Evolutionary conservation across 2,113 vertebrate species (phyloP).

Genomic region (Motacilla alba): DNA sequence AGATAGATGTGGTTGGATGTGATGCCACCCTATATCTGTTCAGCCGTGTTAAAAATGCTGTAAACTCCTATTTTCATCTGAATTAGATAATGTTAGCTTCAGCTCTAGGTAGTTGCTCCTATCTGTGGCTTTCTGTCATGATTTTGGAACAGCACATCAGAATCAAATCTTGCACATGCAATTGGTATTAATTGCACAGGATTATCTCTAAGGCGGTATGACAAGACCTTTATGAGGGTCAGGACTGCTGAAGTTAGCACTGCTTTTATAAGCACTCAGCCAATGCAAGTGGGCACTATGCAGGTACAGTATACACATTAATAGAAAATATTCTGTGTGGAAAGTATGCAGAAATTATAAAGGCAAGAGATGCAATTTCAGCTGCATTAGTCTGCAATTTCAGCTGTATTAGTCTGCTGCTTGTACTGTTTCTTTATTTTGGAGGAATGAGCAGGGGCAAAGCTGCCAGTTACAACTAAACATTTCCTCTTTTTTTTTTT

Average conservation of each 20-base stretch:
- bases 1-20: not conserved
- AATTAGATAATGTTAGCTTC: not conserved
- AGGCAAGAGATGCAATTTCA: not conserved
- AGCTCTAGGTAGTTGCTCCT: not conserved
- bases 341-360: not conserved
- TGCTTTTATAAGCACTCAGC: not conserved
- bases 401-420: not conserved
- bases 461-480: not conserved
- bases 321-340: not conserved
- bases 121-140: not conserved
- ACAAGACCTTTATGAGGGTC: not conserved
- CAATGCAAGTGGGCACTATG: not conserved
- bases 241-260: not conserved
- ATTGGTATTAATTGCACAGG: not conserved
- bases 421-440: not conserved
- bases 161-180: not conserved
- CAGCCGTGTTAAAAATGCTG: not conserved
- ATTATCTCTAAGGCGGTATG: not conserved
- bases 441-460: not conserved
- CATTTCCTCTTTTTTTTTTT: not conserved
- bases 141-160: not conserved
- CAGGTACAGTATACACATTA: not conserved
- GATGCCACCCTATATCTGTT: not conserved
- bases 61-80: not conserved
- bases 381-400: not conserved